Evolutionary conservation across 2,113 vertebrate genomes (phyloP), one percentile per base, ranked within the genome.

Genomic region (Sapajus apella): DNA sequence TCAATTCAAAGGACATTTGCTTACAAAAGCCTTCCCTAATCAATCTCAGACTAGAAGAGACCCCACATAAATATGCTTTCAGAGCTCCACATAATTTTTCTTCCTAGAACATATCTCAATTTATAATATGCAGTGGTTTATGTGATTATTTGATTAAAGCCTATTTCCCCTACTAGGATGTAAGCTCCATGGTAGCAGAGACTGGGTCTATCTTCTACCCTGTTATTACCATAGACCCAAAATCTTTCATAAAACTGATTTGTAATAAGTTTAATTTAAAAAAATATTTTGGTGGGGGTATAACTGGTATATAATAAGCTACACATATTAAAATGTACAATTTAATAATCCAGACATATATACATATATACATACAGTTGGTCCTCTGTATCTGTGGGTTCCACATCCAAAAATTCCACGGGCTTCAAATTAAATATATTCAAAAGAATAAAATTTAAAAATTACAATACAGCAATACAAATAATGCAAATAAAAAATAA

Each of bases 51-150:
- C 58, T 92, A 89, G 61, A 79, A 85, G 66, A 84, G 16, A 5
- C 9, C 13, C 21, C 30, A 84, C 14, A 84, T 58, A 81, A 92
- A 70, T 83, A 84, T 21, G 21, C 37, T 80, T 90, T 91, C 55
- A 73, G 56, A 75, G 30, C 11, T n/a, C 40, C 55, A 27, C 58
- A 94, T 82, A 70, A 52, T 90, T 92, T 97, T 94, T 82, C 23
- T 92, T 86, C 47, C 70, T 70, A 45, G 25, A 55, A 82, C 21
- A 70, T 47, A 77, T 77, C 27, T 37, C 21, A 56, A 25, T 47
- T 97, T 87, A 80, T 92, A 96, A 96, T 83, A 72, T 90, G 79
- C 23, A 81, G 18, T 87, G 30, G n/a, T 84, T 88, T 94, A 21
- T 94, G 7, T 58, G 56, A 77, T 81, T 68, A 61, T 82, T 90